Conservation (phyloP, 2,113 vertebrate genomes). For the Halcyon malimbica region DNA sequence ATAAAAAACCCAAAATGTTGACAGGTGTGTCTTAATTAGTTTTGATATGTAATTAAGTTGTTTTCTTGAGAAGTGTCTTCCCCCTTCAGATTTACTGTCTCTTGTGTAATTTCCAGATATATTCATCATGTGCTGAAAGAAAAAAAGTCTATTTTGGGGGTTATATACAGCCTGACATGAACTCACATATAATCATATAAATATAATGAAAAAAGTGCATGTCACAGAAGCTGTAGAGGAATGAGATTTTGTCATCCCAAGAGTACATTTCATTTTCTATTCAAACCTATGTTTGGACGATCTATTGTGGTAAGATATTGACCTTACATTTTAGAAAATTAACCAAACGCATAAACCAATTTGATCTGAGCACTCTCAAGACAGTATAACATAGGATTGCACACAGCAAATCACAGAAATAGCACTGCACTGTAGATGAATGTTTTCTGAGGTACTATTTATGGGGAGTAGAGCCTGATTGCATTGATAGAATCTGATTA, state of each 20-base stretch:
- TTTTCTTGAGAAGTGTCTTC: constrained; percentile 2
- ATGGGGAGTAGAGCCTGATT: not conserved
- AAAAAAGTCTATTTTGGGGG: not conserved
- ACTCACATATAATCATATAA: not conserved
- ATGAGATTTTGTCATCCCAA: not conserved
- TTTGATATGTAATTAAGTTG: constrained; percentile 48
- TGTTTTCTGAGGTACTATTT: not conserved
- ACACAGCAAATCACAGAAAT: not conserved
- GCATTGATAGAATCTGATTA: not conserved
- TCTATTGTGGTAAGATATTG: not conserved
- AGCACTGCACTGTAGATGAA: not conserved
- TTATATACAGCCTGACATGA: not conserved
- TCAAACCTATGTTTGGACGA: not conserved
- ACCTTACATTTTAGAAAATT: not conserved
- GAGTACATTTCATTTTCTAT: not conserved
- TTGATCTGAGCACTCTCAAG: not conserved
- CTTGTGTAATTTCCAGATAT: not conserved
- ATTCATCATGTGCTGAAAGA: not conserved
- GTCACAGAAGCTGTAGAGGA: not conserved
- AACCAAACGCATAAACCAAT: not conserved
- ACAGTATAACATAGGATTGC: not conserved
- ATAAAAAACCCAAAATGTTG: not conserved
- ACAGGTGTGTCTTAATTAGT: constrained; percentile 55
- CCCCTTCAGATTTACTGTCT: not conserved
- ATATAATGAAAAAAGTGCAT: not conserved